Evolutionary conservation across 2,888 invertebrate genomes (phyloP).

Genomic region (Perizoma flavofasciatum): DNA sequence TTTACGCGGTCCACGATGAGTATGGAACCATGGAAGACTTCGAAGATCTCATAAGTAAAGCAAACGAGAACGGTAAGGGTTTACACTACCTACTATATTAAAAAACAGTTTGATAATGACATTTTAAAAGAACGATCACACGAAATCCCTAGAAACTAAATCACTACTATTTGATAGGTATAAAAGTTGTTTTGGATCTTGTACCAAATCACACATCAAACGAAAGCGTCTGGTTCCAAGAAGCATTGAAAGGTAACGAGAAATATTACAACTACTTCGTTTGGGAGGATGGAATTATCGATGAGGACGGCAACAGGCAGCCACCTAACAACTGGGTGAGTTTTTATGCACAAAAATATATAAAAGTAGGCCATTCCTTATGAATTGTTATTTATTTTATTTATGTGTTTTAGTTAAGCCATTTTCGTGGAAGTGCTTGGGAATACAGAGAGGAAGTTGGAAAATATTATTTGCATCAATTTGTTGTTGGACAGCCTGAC

Average conservation of each 20-base stretch:
- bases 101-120: background rate
- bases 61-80: slow-evolving; percentile 74
- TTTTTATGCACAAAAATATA: slow-evolving; percentile 10
- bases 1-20: slow-evolving; percentile 86
- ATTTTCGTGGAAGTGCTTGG: slow-evolving; percentile 89
- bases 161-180: slow-evolving; percentile 52
- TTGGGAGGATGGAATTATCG: slow-evolving; percentile 85
- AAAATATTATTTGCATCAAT: slow-evolving; percentile 90
- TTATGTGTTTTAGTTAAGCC: slow-evolving; percentile 64
- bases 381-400: slow-evolving; percentile 2
- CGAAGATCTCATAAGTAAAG: slow-evolving; percentile 78
- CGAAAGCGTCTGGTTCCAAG: slow-evolving; percentile 92
- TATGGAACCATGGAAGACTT: slow-evolving; percentile 91
- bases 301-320: slow-evolving; percentile 68
- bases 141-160: slow-evolving; percentile 12
- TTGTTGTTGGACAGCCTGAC: slow-evolving; percentile 88
- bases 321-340: slow-evolving; percentile 91
- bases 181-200: slow-evolving; percentile 86
- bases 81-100: background rate
- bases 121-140: background rate
- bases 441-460: slow-evolving; percentile 85
- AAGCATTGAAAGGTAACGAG: slow-evolving; percentile 85
- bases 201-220: slow-evolving; percentile 91
- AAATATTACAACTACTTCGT: slow-evolving; percentile 89
- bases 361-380: background rate